These are phyloP conservation scores for Acleris literana DNA, from an alignment of 2,888 invertebrate genomes.

Conservation along the genomic window DNA sequence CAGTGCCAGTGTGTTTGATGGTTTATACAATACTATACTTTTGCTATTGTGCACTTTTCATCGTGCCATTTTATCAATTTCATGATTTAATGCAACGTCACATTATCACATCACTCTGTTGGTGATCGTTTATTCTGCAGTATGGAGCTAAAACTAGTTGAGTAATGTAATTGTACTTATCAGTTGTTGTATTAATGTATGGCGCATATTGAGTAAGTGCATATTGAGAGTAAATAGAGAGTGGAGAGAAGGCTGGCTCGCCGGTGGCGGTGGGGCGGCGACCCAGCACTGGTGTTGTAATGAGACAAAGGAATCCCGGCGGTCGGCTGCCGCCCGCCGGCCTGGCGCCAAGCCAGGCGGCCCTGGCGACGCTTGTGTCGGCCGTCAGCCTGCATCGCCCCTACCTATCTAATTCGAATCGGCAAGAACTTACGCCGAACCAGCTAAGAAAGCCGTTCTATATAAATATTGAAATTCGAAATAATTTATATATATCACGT, in stretches of 20 bases:
- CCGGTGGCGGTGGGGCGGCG: constrained; percentile 43
- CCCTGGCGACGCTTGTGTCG: constrained; percentile 76
- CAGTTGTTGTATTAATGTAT: background rate
- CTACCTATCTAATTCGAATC: constrained; percentile 41
- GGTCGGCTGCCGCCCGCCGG: constrained; percentile 79
- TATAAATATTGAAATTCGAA: background rate
- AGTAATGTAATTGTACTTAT: background rate
- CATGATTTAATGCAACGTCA: no score
- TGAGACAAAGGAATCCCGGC: constrained; percentile 83
- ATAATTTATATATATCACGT: constrained; percentile 17
- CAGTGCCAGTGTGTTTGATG: constrained; percentile 45
- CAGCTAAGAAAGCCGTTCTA: constrained; percentile 28
- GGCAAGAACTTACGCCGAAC: constrained; percentile 26
- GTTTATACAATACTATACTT: constrained; percentile 34
- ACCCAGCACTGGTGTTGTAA: constrained; percentile 58
- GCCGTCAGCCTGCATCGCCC: constrained; percentile 54
- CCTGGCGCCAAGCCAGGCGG: constrained; percentile 83
- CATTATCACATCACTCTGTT: no score
- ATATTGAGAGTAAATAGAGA: constrained; percentile 21
- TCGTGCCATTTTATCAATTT: no score
- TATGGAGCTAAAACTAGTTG: no score
- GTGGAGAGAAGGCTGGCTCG: constrained; percentile 23
- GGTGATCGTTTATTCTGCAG: no score
- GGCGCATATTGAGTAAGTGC: constrained; percentile 6
- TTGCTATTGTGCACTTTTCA: background rate